Evolutionary conservation across 1,140 invertebrate species (phyloP).

Genomic region (Augochlora pura): DNA sequence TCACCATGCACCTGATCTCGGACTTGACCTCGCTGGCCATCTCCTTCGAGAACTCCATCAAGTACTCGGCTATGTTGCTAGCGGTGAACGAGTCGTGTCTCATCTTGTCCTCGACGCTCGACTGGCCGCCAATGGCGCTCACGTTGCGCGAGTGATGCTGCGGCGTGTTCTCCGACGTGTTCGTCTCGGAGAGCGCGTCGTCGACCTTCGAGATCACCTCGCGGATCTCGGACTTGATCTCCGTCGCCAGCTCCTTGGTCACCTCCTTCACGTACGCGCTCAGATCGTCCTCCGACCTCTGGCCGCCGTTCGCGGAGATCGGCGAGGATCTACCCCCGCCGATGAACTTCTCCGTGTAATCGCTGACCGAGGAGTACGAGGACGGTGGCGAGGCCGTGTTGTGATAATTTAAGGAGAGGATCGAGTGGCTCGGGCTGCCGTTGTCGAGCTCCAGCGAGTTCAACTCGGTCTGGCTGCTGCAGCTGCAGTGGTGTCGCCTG

Average conservation of each 20-base stretch:
- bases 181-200: constrained; percentile 86
- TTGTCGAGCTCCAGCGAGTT: constrained; percentile 75
- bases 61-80: constrained; percentile 86
- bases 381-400: constrained; percentile 55
- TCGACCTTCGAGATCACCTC: constrained; percentile 89
- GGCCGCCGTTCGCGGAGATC: constrained; percentile 80
- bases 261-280: constrained; percentile 88
- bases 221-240: constrained; percentile 90
- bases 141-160: constrained; percentile 68
- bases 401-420: constrained; percentile 65
- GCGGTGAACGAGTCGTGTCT: constrained; percentile 85
- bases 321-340: constrained; percentile 82
- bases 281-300: constrained; percentile 83
- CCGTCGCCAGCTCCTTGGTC: constrained; percentile 88
- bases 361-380: constrained; percentile 53
- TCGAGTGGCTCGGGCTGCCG: constrained; percentile 70
- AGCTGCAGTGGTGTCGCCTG: constrained; percentile 83
- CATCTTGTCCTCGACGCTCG: constrained; percentile 46
- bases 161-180: constrained; percentile 70
- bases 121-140: constrained; percentile 20
- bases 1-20: constrained; percentile 85
- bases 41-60: constrained; percentile 88
- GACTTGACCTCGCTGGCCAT: constrained; percentile 90
- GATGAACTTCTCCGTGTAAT: constrained; percentile 59
- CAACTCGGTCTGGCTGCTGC: constrained; percentile 86